Conservation (phyloP, 2,797 vertebrate genomes). For the Steatocranus sp. region DNA sequence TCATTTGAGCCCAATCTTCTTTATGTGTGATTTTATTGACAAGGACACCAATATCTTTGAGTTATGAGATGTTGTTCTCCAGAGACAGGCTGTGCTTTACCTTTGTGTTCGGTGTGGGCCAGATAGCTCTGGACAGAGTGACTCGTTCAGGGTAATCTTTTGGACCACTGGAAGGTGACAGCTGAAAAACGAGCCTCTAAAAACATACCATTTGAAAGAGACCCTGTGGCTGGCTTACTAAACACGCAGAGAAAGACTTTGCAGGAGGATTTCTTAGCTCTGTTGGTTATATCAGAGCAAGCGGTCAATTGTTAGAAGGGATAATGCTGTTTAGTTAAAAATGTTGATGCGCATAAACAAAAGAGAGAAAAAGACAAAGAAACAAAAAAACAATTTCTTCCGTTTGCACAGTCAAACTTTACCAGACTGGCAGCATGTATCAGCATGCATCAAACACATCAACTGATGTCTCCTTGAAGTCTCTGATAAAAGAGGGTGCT, state of each 20-base stretch:
- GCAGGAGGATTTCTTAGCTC: background rate
- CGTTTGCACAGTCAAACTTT: background rate
- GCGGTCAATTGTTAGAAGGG: background rate
- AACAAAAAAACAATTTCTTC: background rate
- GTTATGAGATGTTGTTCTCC: constrained; percentile 59
- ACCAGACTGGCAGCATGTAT: background rate
- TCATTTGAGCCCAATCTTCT: constrained; percentile 60
- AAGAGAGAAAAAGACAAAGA: background rate
- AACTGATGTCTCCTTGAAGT: constrained; percentile 8
- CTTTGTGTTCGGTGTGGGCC: constrained; percentile 47
- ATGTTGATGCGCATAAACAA: background rate
- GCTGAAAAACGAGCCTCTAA: constrained; percentile 64
- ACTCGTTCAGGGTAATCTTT: constrained; percentile 59
- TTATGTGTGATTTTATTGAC: constrained; percentile 65
- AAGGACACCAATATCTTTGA: constrained; percentile 62
- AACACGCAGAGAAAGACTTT: background rate
- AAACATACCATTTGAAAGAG: constrained; percentile 39
- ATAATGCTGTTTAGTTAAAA: background rate
- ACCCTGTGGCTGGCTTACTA: constrained; percentile 13
- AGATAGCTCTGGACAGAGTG: constrained; percentile 47
- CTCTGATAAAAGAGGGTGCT: constrained; percentile 20
- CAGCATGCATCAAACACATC: background rate
- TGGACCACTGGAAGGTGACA: constrained; percentile 54
- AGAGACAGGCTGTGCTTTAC: constrained; percentile 35
- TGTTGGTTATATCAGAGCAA: background rate